Conservation (phyloP, 2,888 invertebrate species). For the Dryomyza anilis region DNA sequence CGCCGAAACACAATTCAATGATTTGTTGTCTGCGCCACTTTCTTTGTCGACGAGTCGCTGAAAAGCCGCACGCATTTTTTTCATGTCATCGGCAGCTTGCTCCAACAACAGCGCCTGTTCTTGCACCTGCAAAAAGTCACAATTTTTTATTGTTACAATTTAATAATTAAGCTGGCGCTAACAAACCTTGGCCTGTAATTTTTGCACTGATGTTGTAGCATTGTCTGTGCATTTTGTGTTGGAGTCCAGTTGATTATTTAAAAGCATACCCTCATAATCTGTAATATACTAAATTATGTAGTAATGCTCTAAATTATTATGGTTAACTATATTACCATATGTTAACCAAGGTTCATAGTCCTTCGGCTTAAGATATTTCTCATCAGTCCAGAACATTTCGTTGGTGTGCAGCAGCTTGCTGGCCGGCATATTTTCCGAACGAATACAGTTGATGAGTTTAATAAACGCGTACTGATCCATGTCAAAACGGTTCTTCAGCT, state of each 20-base stretch:
- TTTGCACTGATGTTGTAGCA: background rate
- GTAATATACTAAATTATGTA: background rate
- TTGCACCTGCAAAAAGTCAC: constrained; percentile 56
- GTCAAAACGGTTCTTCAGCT: constrained; percentile 70
- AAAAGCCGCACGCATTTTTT: constrained; percentile 51
- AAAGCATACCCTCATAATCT: constrained; percentile 39
- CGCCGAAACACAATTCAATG: constrained; percentile 56
- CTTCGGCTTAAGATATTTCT: constrained; percentile 78
- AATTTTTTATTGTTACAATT: no score
- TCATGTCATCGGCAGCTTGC: constrained; percentile 63
- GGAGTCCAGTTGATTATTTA: constrained; percentile 21
- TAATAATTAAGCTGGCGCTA: background rate
- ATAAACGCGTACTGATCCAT: constrained; percentile 85
- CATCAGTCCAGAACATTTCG: constrained; percentile 72
- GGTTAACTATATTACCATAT: constrained; percentile 68
- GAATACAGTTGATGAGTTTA: constrained; percentile 81
- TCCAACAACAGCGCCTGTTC: constrained; percentile 67
- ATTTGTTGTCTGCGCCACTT: constrained; percentile 18
- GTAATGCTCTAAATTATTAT: background rate
- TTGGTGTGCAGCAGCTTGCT: constrained; percentile 65
- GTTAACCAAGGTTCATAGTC: constrained; percentile 81
- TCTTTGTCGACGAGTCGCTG: constrained; percentile 46
- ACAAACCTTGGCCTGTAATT: constrained; percentile 24
- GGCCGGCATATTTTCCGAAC: constrained; percentile 66
- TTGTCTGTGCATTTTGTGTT: background rate